phyloP scores from a whole-genome alignment of 2,113 vertebrate species.

The Thamnophis sirtalis region DNA sequence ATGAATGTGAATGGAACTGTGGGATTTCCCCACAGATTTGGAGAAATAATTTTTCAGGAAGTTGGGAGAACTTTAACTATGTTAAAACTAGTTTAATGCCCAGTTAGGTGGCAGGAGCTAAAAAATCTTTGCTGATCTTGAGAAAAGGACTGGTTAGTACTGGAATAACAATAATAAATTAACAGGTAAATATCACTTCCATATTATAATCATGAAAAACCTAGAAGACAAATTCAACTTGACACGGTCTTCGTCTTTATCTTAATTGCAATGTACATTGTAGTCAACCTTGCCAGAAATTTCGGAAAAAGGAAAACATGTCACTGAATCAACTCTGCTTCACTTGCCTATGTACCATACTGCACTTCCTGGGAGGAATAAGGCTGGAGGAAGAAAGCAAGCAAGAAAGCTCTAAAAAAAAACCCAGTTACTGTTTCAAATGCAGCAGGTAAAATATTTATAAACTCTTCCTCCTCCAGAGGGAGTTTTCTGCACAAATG shows the following conservation, averaged over 20 bases:
- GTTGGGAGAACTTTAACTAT: not conserved
- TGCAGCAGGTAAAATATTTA: slow-evolving; percentile 66
- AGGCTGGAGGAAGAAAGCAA: not conserved
- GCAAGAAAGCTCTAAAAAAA: slow-evolving; percentile 51
- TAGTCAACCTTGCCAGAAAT: not conserved
- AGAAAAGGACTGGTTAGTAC: not conserved
- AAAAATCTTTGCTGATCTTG: not conserved
- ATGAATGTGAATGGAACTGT: not conserved
- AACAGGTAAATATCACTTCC: not conserved
- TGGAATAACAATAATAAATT: not conserved
- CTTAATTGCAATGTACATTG: not conserved
- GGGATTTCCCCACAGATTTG: not conserved
- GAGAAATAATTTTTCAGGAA: not conserved
- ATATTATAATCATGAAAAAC: not conserved
- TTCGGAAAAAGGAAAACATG: not conserved
- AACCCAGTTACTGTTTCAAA: slow-evolving; percentile 51
- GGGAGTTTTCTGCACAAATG: slow-evolving; percentile 62
- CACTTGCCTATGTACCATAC: slow-evolving; percentile 4
- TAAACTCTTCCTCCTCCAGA: slow-evolving; percentile 60
- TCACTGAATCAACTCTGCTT: not conserved
- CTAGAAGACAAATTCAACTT: not conserved
- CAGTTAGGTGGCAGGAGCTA: not conserved
- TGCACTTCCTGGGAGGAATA: slow-evolving; percentile 28
- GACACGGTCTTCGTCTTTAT: not conserved
- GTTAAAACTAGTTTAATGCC: not conserved